A percentile compares a stretch with the other conserved stretches of the same genome.
These are phyloP conservation scores for Nomada ruficornis DNA, from an alignment of 2,888 invertebrate genomes.

Conservation along the genomic window DNA sequence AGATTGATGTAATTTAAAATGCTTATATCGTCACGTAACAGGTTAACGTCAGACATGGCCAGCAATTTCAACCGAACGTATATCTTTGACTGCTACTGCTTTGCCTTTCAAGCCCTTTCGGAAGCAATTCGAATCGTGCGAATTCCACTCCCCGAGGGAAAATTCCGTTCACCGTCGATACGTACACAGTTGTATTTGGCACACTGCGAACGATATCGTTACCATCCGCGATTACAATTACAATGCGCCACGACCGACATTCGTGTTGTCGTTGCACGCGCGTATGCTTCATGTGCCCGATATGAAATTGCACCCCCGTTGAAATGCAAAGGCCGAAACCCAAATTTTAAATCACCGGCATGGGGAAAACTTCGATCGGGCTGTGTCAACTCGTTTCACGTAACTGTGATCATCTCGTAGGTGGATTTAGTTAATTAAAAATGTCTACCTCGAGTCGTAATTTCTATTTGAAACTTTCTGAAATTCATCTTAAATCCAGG, in stretches of 20 bases:
- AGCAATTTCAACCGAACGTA: neutral
- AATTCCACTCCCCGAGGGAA: conserved; percentile 47
- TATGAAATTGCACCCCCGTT: conserved; percentile 7
- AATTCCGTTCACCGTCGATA: conserved; percentile 38
- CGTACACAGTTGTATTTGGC: conserved; percentile 37
- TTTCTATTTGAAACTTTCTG: too few relatives aligned
- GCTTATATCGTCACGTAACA: neutral
- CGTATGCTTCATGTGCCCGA: conserved; percentile 12
- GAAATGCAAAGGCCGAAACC: conserved; percentile 9
- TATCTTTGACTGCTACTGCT: neutral
- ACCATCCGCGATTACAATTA: conserved; percentile 41
- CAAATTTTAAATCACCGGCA: conserved; percentile 17
- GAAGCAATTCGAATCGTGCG: conserved; percentile 29
- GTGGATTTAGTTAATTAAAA: too few relatives aligned
- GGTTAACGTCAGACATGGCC: neutral
- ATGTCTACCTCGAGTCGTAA: too few relatives aligned
- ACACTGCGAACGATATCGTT: conserved; percentile 51
- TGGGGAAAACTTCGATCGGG: neutral
- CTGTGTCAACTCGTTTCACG: neutral
- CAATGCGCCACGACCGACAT: conserved; percentile 31
- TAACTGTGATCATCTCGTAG: neutral
- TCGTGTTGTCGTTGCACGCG: conserved; percentile 8
- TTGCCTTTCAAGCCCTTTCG: conserved; percentile 8
- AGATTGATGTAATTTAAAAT: too few relatives aligned
- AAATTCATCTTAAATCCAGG: too few relatives aligned